These are phyloP conservation scores for Phalacrocorax carbo DNA, from an alignment of 2,113 vertebrate species.

Conservation along the genomic window DNA sequence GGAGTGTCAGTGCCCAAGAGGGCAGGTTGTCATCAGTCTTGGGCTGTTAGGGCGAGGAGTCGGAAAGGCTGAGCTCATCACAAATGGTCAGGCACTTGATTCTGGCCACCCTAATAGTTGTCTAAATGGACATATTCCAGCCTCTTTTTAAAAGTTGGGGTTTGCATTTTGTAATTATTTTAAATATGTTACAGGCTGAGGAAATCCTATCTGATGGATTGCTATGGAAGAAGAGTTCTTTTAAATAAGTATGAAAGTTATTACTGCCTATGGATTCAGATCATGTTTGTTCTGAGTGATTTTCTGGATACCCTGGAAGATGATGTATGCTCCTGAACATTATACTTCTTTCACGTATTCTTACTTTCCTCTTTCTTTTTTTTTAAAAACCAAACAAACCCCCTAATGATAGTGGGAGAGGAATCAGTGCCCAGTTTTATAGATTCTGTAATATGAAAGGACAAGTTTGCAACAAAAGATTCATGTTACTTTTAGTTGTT, in stretches of 20 bases:
- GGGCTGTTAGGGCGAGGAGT: accelerated
- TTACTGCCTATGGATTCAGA: neutral
- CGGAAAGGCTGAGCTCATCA: neutral
- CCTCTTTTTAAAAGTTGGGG: neutral
- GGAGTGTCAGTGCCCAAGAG: neutral
- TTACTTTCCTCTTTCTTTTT: neutral
- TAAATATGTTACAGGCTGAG: neutral
- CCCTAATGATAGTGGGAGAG: neutral
- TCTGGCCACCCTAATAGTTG: neutral
- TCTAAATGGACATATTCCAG: neutral
- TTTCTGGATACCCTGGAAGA: neutral
- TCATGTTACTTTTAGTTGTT: neutral
- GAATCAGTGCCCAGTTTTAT: neutral
- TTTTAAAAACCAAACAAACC: too few relatives aligned
- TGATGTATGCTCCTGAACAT: neutral
- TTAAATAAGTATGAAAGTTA: neutral
- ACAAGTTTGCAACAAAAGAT: neutral
- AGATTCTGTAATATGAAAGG: neutral
- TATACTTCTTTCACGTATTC: neutral
- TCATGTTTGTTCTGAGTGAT: neutral
- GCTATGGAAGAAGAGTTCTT: neutral
- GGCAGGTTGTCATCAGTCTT: neutral
- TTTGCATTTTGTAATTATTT: neutral
- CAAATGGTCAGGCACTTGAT: neutral
- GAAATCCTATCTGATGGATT: neutral